A percentile compares a stretch with the other conserved stretches of the same genome.
phyloP scores from a whole-genome alignment of 2,888 invertebrate species.

The Rambutsinella grinnellia region DNA sequence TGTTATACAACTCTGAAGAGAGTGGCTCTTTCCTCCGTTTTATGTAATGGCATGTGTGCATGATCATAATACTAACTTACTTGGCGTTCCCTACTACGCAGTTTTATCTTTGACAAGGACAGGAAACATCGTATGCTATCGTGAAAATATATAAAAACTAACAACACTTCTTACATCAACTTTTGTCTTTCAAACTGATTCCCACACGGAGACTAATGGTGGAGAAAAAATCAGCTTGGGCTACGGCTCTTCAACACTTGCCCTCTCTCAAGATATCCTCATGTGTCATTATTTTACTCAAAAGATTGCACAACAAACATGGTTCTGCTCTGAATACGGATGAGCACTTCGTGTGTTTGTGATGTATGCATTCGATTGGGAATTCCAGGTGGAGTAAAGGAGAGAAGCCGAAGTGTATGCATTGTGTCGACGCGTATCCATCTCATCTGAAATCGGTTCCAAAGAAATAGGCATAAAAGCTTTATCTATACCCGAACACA shows the following conservation, averaged over 20 bases:
- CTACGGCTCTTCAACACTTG: no score
- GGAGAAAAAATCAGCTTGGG: background rate
- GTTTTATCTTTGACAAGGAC: constrained; percentile 35
- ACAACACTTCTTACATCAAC: no score
- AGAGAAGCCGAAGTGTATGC: no score
- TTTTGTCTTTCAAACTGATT: constrained; percentile 27
- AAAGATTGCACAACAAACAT: constrained; percentile 26
- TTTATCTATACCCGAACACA: no score
- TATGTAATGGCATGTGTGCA: no score
- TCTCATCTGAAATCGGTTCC: no score
- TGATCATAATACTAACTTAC: no score
- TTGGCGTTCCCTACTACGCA: constrained; percentile 22
- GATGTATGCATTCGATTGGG: constrained; percentile 32
- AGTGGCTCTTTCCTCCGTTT: no score
- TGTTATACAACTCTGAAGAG: no score
- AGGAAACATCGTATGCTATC: constrained; percentile 40
- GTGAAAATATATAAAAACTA: no score
- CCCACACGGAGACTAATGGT: constrained; percentile 23
- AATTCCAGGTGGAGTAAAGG: constrained; percentile 30
- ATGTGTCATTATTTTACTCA: background rate
- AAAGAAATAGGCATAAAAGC: no score
- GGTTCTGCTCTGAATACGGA: constrained; percentile 35
- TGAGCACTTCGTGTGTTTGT: constrained; percentile 11
- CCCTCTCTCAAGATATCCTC: constrained; percentile 2
- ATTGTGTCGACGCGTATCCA: no score